These are phyloP conservation scores for Drosophila virilis DNA, from an alignment of 1,140 invertebrate species.

Conservation along the genomic window DNA sequence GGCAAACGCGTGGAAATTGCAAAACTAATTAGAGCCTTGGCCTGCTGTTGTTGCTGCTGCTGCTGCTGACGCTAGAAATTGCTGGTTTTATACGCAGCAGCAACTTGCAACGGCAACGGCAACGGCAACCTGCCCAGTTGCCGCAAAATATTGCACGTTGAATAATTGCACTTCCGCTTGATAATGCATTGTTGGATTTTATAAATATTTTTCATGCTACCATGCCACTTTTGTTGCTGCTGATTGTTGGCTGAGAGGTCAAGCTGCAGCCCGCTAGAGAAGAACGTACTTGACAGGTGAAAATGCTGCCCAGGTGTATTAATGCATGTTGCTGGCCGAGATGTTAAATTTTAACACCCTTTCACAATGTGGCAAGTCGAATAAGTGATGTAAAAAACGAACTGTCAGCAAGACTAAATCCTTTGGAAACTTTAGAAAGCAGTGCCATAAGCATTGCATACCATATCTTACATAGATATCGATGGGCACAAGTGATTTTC, in stretches of 20 bases:
- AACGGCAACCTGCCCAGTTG: conserved; percentile 55
- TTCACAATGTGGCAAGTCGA: neutral
- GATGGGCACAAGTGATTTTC: too few relatives aligned
- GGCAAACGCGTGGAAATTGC: conserved; percentile 76
- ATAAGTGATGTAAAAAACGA: neutral
- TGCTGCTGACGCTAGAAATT: conserved; percentile 69
- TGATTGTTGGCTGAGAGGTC: conserved; percentile 28
- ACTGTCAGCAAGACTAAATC: too few relatives aligned
- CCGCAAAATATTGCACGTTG: conserved; percentile 81
- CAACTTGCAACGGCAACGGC: conserved; percentile 21
- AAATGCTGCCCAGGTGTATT: conserved; percentile 25
- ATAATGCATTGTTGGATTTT: conserved; percentile 83
- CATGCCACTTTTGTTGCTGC: conserved; percentile 30
- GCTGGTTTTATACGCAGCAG: conserved; percentile 72
- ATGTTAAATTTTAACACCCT: conserved; percentile 4
- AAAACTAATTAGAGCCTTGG: conserved; percentile 83
- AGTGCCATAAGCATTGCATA: too few relatives aligned
- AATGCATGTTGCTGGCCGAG: conserved; percentile 1
- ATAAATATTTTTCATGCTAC: conserved; percentile 77
- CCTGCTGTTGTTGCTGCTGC: conserved; percentile 48
- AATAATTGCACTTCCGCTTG: conserved; percentile 83
- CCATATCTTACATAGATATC: too few relatives aligned
- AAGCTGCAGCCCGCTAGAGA: conserved; percentile 4
- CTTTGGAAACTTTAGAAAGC: too few relatives aligned
- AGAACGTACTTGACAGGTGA: conserved; percentile 37